Conservation (phyloP, 2,113 vertebrate species). For the Talpa occidentalis region DNA sequence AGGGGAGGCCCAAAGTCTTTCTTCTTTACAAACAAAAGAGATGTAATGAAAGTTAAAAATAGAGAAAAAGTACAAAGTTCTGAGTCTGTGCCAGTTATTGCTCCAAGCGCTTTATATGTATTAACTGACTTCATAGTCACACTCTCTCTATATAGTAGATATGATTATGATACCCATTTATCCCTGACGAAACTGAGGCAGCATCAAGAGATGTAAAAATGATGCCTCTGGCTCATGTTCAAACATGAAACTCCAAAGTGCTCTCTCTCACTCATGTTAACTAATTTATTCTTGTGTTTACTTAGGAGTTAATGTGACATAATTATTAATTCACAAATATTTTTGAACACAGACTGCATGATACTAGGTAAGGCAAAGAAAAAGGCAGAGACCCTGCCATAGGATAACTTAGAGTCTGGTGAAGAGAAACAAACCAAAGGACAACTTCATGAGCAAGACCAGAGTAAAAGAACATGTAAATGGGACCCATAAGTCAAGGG, state of each 20-base stretch:
- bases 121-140: neutral
- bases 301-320: neutral
- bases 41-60: neutral
- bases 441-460: neutral
- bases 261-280: neutral
- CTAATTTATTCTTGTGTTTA: slow-evolving; percentile 19
- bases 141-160: neutral
- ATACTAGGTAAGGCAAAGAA: neutral
- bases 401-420: neutral
- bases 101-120: neutral
- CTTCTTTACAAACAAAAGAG: neutral
- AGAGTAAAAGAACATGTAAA: neutral
- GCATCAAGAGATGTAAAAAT: neutral
- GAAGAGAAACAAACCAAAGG: neutral
- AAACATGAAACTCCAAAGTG: neutral
- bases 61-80: neutral
- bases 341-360: neutral
- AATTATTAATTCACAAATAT: neutral
- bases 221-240: neutral
- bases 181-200: neutral
- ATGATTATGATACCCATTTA: neutral
- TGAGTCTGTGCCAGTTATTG: neutral
- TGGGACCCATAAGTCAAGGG: neutral
- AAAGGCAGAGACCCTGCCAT: neutral
- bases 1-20: too few species aligned